A percentile compares a stretch with the other conserved stretches of the same genome.
phyloP scores from a whole-genome alignment of 2,888 invertebrate species.

The Stenichneumon culpator region DNA sequence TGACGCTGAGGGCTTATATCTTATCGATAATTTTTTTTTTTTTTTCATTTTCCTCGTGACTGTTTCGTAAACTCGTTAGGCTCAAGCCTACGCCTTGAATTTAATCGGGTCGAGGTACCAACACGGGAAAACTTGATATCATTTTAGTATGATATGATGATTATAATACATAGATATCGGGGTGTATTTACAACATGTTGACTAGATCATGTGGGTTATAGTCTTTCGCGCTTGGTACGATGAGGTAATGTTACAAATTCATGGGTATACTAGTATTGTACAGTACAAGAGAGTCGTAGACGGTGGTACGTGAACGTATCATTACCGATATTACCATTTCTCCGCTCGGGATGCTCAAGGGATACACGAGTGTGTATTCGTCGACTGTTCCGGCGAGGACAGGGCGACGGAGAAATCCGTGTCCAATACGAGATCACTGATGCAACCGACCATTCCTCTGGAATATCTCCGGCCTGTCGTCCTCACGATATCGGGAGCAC shows the following conservation, averaged over 20 bases:
- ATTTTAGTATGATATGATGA: constrained; percentile 44
- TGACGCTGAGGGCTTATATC: constrained; percentile 78
- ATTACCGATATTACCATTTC: neutral
- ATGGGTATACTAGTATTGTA: constrained; percentile 31
- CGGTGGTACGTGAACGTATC: neutral
- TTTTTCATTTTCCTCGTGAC: constrained; percentile 37
- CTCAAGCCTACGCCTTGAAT: constrained; percentile 37
- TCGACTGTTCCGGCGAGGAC: constrained; percentile 88
- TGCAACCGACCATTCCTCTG: constrained; percentile 92
- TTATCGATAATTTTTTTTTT: constrained; percentile 58
- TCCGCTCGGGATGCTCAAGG: constrained; percentile 77
- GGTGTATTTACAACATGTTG: constrained; percentile 56
- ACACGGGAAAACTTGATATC: constrained; percentile 30
- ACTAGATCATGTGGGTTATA: constrained; percentile 45
- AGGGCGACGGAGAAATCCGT: constrained; percentile 92
- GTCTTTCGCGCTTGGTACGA: constrained; percentile 25
- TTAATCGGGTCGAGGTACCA: constrained; percentile 38
- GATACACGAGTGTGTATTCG: constrained; percentile 86
- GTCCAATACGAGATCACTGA: constrained; percentile 93
- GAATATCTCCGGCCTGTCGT: constrained; percentile 91
- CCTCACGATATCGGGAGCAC: constrained; percentile 91
- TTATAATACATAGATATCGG: constrained; percentile 34
- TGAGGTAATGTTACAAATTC: constrained; percentile 43
- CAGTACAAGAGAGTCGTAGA: constrained; percentile 8
- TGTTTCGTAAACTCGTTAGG: constrained; percentile 31